Base-by-base conservation (phyloP, 2,797 vertebrate genomes). In the Distichodus sexfasciatus region DNA sequence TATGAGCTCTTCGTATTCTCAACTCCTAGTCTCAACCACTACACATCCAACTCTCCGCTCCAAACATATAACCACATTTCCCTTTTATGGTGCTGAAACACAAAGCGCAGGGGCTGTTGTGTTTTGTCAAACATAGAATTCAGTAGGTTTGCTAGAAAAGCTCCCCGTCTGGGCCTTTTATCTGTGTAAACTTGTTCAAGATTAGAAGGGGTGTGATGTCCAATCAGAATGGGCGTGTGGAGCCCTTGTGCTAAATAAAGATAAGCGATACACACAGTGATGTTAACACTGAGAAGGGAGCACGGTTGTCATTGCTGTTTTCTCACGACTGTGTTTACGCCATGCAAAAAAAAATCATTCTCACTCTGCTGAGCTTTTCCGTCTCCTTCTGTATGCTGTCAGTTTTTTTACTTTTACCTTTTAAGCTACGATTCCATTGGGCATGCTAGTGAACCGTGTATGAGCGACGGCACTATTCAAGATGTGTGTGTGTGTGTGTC, bases 351-450 rank as follows among this genome's bases (percentile, higher is more conserved):
- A n/a, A n/a, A n/a, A n/a, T n/a, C n/a, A n/a, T n/a, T n/a, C n/a
- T n/a, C n/a, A n/a, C n/a, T n/a, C n/a, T n/a, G n/a, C n/a, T n/a
- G n/a, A n/a, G n/a, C n/a, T n/a, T n/a, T n/a, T n/a, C n/a, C n/a
- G n/a, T n/a, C n/a, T n/a, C n/a, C 6, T 9, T 0, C 33, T 35
- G 14, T 11, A 31, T 46, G 35, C 36, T 23, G 41, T 33, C 21
- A 28, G 3, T 65, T 46, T 15, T 71, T 23, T 63, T 36, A 72
- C 17, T 24, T 55, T 61, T 84, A 71, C 82, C 81, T 84, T 82
- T 84, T 78, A 84, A 84, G 70, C 26, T 4, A 47, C 69, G 57
- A 71, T 76, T 76, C 73, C 78, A 74, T 70, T 65, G 41, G 6
- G 10, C 10, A 35, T 58, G 50, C 50, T 50, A 54, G 47, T 58